phyloP scores from a whole-genome alignment of 2,113 vertebrate species.

The Prunella fulvescens region DNA sequence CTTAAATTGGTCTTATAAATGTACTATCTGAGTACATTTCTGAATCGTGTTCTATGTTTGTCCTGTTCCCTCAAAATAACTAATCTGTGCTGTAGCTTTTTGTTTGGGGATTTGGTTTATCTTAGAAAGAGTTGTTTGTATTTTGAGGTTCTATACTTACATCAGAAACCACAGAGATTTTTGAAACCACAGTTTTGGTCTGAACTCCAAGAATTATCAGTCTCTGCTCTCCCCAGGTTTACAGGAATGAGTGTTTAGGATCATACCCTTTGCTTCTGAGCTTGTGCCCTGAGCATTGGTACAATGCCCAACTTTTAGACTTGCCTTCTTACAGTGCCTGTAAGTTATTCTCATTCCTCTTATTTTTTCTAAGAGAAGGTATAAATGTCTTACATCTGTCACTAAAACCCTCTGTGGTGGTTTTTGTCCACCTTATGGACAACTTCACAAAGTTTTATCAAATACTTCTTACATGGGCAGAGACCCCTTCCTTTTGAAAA shows the following conservation, averaged over 20 bases:
- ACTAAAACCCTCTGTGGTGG: not conserved
- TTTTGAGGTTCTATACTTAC: not conserved
- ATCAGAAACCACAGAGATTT: not conserved
- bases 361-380: not conserved
- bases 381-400: not conserved
- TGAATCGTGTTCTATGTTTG: not conserved
- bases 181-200: not conserved
- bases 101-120: not conserved
- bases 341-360: not conserved
- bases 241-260: not conserved
- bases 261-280: not conserved
- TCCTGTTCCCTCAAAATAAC: not conserved
- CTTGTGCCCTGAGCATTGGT: not conserved
- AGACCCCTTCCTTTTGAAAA: not conserved
- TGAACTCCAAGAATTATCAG: not conserved
- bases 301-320: not conserved
- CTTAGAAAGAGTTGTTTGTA: not conserved
- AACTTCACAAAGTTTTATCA: not conserved
- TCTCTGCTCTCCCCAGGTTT: not conserved
- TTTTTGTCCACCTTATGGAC: not conserved
- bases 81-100: not conserved
- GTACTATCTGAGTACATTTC: not conserved
- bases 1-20: not conserved
- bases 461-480: not conserved
- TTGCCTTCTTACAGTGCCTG: not conserved